Base-by-base conservation (phyloP, 2,113 vertebrate species). In the Forbesichthys agassizii region DNA sequence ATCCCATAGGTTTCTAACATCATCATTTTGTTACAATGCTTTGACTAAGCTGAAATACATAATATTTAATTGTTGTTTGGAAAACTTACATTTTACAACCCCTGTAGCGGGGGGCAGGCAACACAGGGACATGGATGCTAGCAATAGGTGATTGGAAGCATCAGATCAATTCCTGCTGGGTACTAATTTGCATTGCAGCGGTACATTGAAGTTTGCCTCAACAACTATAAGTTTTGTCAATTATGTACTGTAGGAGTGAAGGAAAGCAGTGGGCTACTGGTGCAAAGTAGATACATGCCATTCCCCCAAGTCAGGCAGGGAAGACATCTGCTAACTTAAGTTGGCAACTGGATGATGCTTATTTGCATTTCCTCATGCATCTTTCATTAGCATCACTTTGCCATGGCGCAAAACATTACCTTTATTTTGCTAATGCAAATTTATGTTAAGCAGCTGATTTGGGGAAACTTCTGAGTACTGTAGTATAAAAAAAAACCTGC, bases 341-440 rank as follows among this genome's bases (percentile, higher is more conserved):
- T 77, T 70, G 73, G 80, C 81, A 84, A 82, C 59, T 70, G 79
- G 66, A 75, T 81, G 69, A 48, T 9, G 3, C n/a, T 75, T 63
- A 74, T 88, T 85, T 84, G 75, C 82, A 88, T 89, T 61, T 27
- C 47, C 83, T 83, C 83, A 86, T 92, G 83, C 83, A 88, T 91
- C 80, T 89, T 92, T 90, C 85, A 91, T 86, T 46, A 61, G 77
- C 76, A 67, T 84, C 65, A 61, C 81, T 89, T 88, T 69, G 72
- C 74, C 76, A 69, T 72, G 20, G 68, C 52, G 73, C 20, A 6
- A 81, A 88, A 85, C 81, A 82, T 81, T 86, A 79, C 79, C 64
- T 88, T 88, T 86, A 86, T 85, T 89, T 88, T 63, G 67, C 73
- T 79, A 84, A 91, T 89, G 86, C 79, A 86, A 90, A 92, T 90